Base-by-base conservation (phyloP, 2,113 vertebrate species). In the Otocyon megalotis region DNA sequence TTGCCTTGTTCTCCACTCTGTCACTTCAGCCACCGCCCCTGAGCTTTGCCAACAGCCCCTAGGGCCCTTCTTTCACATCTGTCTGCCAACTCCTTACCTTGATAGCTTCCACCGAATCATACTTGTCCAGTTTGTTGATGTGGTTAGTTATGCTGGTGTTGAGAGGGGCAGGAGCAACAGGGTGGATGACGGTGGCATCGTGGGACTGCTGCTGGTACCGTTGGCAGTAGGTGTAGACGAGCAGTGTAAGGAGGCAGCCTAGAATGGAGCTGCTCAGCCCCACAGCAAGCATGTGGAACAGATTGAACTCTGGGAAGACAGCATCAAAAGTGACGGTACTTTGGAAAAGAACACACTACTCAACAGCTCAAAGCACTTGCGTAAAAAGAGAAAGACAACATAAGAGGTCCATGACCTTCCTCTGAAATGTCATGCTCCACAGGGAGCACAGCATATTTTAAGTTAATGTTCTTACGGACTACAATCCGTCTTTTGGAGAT, bases 81-180 rank as follows among this genome's bases (percentile, higher is more conserved):
- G 43, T 50, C 26, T 35, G 32, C 7, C 1, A 0, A 1, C 0
- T 62, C 58, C 98, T 98, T 95, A 99, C 99, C 99, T 99, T 99
- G 96, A 99, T 99, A 98, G 99, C 99, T 98, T 99, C 99, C 97
- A 99, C 99, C 0, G 99, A 99, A 98, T 99, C 99, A 0, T 99
- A 99, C 94, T 99, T 99, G 98, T 99, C 99, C 98, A 99, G 99
- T 97, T 99, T 99, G 99, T 99, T 99, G 99, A 99, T 99, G 98
- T 99, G 99, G 98, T 99, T 99, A 90, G 99, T 99, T 97, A 99
- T 99, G 99, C 99, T 99, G 99, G 99, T 99, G 98, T 99, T 99
- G 96, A 99, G 99, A 0, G 99, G 99, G 0, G 99, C 99, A 0
- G 99, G 99, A 0, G 99, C 99, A 54, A 99, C 99, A 0, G 99